Percentiles rank a stretch among this genome's conserved stretches.
phyloP scores from a whole-genome alignment of 2,113 vertebrate genomes.

The Pomatorhinus ruficollis region DNA sequence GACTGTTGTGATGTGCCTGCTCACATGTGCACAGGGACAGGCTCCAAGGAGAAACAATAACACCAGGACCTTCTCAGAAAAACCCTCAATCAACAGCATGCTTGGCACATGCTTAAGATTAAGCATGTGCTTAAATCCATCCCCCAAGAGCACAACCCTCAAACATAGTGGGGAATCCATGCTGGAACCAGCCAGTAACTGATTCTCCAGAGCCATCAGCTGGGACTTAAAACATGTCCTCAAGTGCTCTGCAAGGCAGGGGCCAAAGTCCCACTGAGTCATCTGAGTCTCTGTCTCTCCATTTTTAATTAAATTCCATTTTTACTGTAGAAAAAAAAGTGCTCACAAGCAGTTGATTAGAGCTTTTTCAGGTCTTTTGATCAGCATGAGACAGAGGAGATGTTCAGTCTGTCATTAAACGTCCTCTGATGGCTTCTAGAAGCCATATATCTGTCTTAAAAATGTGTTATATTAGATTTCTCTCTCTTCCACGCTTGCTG shows the following conservation, averaged over 20 bases:
- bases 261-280: slow-evolving; percentile 9
- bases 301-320: slow-evolving; percentile 18
- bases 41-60: slow-evolving; percentile 1
- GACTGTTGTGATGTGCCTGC: background rate
- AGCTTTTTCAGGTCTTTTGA: background rate
- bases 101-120: background rate
- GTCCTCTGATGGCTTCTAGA: background rate
- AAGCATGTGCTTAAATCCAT: background rate
- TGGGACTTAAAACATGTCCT: background rate
- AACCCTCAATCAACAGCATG: background rate
- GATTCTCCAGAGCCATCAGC: background rate
- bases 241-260: background rate
- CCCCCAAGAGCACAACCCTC: background rate
- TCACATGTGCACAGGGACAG: background rate
- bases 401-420: background rate
- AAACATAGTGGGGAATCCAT: background rate
- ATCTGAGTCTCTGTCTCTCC: background rate
- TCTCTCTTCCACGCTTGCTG: background rate
- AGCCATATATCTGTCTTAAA: background rate
- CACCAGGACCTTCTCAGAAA: slow-evolving; percentile 14
- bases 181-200: background rate
- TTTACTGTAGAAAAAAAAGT: background rate
- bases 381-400: background rate
- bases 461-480: background rate
- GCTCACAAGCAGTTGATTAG: background rate